These are phyloP conservation scores for Autographa pulchrina DNA, from an alignment of 2,888 invertebrate genomes.

Conservation along the genomic window DNA sequence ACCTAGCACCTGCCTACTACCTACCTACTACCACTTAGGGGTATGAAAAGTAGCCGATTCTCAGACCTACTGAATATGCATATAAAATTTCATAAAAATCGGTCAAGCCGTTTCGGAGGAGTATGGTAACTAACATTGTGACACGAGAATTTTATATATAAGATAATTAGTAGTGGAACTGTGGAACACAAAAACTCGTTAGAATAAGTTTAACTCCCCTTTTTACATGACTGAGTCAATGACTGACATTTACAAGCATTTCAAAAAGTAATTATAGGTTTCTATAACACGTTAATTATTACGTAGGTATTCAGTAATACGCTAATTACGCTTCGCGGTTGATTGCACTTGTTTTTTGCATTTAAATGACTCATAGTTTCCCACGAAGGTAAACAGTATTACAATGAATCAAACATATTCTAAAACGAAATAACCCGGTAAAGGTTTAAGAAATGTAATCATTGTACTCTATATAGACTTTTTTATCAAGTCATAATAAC, in stretches of 20 bases:
- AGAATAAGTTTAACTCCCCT: background rate
- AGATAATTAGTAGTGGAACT: background rate
- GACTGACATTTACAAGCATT: background rate
- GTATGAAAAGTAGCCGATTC: no score
- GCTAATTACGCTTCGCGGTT: constrained; percentile 20
- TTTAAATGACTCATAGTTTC: constrained; percentile 20
- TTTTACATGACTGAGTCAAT: background rate
- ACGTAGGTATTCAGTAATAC: constrained; percentile 8
- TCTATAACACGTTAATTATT: constrained; percentile 5
- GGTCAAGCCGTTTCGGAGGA: no score
- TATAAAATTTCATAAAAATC: no score
- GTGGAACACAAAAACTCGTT: background rate
- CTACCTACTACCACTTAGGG: no score
- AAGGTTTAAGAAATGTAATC: constrained; percentile 11
- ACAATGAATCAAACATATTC: constrained; percentile 13
- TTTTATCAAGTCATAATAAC: constrained; percentile 40
- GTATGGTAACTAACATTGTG: no score
- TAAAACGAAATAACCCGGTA: constrained; percentile 6
- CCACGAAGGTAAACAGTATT: constrained; percentile 2
- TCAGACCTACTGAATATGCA: no score
- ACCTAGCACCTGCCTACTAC: no score
- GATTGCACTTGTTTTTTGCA: constrained; percentile 6
- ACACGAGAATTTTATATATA: no score
- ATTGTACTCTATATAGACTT: constrained; percentile 16
- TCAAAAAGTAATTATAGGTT: background rate